Evolutionary conservation across 2,888 invertebrate species (phyloP).

Genomic region (Conchocele bisecta): DNA sequence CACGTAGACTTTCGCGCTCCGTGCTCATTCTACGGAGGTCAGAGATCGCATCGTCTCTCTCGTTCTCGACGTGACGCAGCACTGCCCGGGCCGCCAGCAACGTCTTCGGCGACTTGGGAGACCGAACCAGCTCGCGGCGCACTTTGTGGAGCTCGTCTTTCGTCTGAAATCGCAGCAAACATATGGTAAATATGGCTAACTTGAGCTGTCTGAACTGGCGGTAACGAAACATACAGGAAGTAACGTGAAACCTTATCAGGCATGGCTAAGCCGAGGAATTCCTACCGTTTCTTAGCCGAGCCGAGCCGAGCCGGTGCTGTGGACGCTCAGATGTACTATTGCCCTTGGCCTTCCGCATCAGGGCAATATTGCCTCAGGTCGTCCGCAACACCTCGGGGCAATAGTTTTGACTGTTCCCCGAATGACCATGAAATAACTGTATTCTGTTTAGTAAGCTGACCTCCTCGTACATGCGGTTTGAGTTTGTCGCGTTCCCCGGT

Average conservation of each 20-base stretch:
- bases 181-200: neutral
- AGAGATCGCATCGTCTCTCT: slow-evolving; percentile 80
- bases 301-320: no score
- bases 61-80: slow-evolving; percentile 81
- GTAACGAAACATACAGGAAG: no score
- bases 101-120: slow-evolving; percentile 80
- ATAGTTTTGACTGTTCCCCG: no score
- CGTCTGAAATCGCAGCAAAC: slow-evolving; percentile 61
- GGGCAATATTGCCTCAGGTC: no score
- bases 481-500: slow-evolving; percentile 82
- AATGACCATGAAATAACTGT: no score
- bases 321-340: no score
- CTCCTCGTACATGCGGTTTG: slow-evolving; percentile 80
- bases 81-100: slow-evolving; percentile 82
- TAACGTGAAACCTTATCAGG: no score
- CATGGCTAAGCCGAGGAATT: no score
- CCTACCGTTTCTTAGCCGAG: no score
- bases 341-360: no score
- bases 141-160: slow-evolving; percentile 79
- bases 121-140: slow-evolving; percentile 78
- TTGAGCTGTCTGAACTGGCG: neutral
- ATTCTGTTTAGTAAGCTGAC: no score
- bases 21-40: slow-evolving; percentile 80
- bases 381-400: no score
- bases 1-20: slow-evolving; percentile 81